Evolutionary conservation across 1,140 invertebrate genomes (phyloP), one percentile per base, ranked within the genome.

Genomic region (Belonocnema kinseyi): DNA sequence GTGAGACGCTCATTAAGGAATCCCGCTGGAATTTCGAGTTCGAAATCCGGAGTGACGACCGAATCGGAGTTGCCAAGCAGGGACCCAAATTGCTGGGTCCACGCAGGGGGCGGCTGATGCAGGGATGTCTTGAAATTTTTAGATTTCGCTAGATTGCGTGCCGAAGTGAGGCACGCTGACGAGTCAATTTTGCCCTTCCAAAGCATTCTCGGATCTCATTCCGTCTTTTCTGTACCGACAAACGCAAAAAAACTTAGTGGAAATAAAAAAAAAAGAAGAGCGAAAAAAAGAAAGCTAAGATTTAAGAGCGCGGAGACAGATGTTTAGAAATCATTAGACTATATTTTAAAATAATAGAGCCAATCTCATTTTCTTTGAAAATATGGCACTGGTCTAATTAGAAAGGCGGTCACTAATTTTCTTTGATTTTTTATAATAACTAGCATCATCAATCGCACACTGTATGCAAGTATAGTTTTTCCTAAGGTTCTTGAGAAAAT

Each of bases 81-180:
- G 40, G 40, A 13, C 26, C 19, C 26, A 58, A 58, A 58, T 58
- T 58, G 19, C 19, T 14, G 56, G 56, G 56, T 58, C 19, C 17
- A 58, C 19, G 56, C 19, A 58, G 40, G 40, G 40, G 40, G 40
- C 10, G 40, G 40, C 40, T 46, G 40, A 46, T 46, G 40, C 53
- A n/a, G 53, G 53, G 53, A 54, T 17, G 53, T 54, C 53, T 54
- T 54, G 53, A 54, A 54, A 54, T n/a, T 54, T 54, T 54, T 14
- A 66, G 33, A 66, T 66, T 66, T 33, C 26, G 26, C 58, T 66
- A 66, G 58, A 26, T 66, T 66, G 58, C 58, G 58, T 66, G 58
- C 11, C 12, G 14, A 66, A 66, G 33, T 33, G 21, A 66, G 13
- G n/a, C 16, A 56, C 8, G 21, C 58, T 66, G 21, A 66, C 58